phyloP scores from a whole-genome alignment of 2,888 invertebrate species.

The Palloptera scutellata region DNA sequence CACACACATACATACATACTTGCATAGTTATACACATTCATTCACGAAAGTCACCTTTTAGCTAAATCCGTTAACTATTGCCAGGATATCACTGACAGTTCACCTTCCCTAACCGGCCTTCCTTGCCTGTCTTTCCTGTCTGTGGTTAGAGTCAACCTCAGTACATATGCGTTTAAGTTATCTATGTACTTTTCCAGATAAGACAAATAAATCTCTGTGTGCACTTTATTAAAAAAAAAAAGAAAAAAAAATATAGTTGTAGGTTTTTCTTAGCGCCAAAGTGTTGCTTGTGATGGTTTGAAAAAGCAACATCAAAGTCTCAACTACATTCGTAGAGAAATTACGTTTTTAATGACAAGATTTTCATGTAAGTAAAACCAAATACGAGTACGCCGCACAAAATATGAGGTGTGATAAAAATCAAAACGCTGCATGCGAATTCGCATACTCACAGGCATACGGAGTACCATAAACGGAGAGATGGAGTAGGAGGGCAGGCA shows the following conservation, averaged over 20 bases:
- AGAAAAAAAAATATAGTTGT: constrained; percentile 1
- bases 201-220: constrained; percentile 28
- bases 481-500: too few species aligned
- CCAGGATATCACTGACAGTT: too few species aligned
- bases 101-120: too few species aligned
- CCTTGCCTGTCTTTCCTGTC: too few species aligned
- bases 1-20: too few species aligned
- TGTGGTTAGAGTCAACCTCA: too few species aligned
- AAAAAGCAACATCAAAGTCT: not conserved
- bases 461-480: too few species aligned
- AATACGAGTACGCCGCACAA: constrained; percentile 5
- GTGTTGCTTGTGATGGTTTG: constrained; percentile 2
- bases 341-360: constrained; percentile 12
- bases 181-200: constrained; percentile 11
- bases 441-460: too few species aligned
- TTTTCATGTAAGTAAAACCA: not conserved
- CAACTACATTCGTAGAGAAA: not conserved
- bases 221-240: constrained; percentile 26
- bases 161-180: too few species aligned
- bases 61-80: too few species aligned
- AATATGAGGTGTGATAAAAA: constrained; percentile 22
- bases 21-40: too few species aligned
- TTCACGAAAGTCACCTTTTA: too few species aligned
- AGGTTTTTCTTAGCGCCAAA: not conserved
- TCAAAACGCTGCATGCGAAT: constrained; percentile 1